Conservation (phyloP, 2,797 vertebrate species). For the Fringilla coelebs region DNA sequence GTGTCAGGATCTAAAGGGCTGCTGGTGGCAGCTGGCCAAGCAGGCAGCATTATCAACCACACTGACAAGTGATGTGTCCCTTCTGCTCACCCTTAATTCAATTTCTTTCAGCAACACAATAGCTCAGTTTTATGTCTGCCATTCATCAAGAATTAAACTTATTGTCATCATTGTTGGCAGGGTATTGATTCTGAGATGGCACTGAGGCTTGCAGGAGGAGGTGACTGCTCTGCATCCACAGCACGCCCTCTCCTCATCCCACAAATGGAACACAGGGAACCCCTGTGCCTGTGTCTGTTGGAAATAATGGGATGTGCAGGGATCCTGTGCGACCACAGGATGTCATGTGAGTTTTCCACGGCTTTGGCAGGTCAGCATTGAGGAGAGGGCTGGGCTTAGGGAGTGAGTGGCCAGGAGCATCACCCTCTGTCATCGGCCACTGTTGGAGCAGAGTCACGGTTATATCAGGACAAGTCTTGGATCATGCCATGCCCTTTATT, state of each 20-base stretch:
- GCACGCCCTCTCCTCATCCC: rapidly evolving
- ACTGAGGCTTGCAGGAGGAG: not conserved
- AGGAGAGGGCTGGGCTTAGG: not conserved
- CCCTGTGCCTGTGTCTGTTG: rapidly evolving
- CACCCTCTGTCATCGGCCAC: rapidly evolving
- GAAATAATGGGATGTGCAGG: rapidly evolving
- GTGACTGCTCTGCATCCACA: rapidly evolving
- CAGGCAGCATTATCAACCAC: not conserved
- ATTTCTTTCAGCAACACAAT: constrained; percentile 39
- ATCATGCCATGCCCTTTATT: rapidly evolving
- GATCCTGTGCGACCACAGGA: rapidly evolving
- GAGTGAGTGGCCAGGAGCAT: not conserved
- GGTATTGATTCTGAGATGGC: not conserved
- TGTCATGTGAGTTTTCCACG: rapidly evolving
- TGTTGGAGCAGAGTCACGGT: not conserved
- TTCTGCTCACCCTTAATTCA: constrained; percentile 48
- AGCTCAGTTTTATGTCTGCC: constrained; percentile 30
- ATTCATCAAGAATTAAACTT: constrained; percentile 38
- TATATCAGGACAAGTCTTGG: not conserved
- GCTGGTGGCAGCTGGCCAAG: not conserved
- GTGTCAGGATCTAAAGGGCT: not conserved
- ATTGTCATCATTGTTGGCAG: not conserved
- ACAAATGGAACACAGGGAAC: rapidly evolving
- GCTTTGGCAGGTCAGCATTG: not conserved
- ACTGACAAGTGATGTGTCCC: not conserved